Percentiles rank a stretch among this genome's conserved stretches.
Evolutionary conservation across 1,140 invertebrate species (phyloP).

Genomic region (Sesamia nonagrioides): DNA sequence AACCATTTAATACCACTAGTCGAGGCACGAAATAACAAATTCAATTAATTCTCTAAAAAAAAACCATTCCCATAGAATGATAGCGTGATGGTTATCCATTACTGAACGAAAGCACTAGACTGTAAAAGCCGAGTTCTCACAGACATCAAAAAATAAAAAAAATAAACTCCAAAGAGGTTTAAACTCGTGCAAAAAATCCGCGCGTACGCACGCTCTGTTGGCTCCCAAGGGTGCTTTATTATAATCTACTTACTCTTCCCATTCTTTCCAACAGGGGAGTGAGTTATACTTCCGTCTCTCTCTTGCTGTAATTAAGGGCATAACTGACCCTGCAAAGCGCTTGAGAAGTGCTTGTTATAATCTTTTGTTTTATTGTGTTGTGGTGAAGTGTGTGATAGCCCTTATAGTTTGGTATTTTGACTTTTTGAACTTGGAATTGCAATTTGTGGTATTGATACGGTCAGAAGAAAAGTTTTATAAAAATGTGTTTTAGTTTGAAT

Average conservation of each 20-base stretch:
- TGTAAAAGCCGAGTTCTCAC: slow-evolving; percentile 75
- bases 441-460: slow-evolving; percentile 30
- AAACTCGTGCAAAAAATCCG: slow-evolving; percentile 75
- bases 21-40: slow-evolving; percentile 6
- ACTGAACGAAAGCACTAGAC: slow-evolving; percentile 71
- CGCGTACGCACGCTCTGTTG: slow-evolving; percentile 70
- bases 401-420: slow-evolving; percentile 64
- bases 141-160: slow-evolving; percentile 50
- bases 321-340: slow-evolving; percentile 78
- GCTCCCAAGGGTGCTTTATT: slow-evolving; percentile 74
- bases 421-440: slow-evolving; percentile 63
- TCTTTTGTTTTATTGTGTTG: slow-evolving; percentile 80
- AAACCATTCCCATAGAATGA: slow-evolving; percentile 30
- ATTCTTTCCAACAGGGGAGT: slow-evolving; percentile 50
- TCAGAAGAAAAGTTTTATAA: background rate
- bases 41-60: slow-evolving; percentile 28
- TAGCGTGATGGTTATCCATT: slow-evolving; percentile 54
- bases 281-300: slow-evolving; percentile 50
- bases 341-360: slow-evolving; percentile 83
- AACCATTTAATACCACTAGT: background rate
- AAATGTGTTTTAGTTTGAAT: too few relatives aligned
- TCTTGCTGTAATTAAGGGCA: slow-evolving; percentile 77
- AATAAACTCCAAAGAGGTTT: slow-evolving; percentile 58
- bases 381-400: slow-evolving; percentile 68
- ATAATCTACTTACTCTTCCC: slow-evolving; percentile 58